Evolutionary conservation across 2,888 invertebrate species (phyloP), one percentile per base, ranked within the genome.

Genomic region (Euclidia mi): DNA sequence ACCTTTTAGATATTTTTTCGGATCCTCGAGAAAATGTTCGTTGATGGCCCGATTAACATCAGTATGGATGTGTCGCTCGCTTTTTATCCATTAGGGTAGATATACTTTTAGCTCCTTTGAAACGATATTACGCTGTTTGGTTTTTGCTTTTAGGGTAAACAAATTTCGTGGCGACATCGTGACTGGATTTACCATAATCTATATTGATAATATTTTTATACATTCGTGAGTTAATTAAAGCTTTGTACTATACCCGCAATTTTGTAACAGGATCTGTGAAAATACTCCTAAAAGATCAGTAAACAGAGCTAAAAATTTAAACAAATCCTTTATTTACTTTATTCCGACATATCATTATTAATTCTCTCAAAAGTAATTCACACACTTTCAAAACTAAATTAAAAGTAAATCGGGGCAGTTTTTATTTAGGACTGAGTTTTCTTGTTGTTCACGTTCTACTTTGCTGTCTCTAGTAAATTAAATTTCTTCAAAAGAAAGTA

Each of bases 381-480:
- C 37, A 29, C 56, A 69, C 31, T 64, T 57, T 31, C 28, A 45
- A 14, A 35, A 7, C n/a, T 20, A 56, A 60, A 64, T 60, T 56
- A 60, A 70, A 68, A 65, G 50, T 60, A 69, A 73, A 70, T 70
- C 60, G 48, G 34, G 56, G 25, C 38, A 50, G 55, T 69, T 69
- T 57, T 57, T 52, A 60, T 58, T 60, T 29, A 43, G 48, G 35
- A 68, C 50, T 56, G 34, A 53, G 52, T 69, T 65, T 40, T 42
- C 55, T 53, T 64, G 56, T 64, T 58, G 53, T 57, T 57, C 48
- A 55, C 41, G 37, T 11, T 37, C 34, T 45, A 42, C 41, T 65
- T 56, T 34, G 38, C 48, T 56, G 38, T 53, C 48, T 68, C 31
- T 15, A 37, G 46, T 37, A 57, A 64, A 70, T 68, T 56, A 60